These are phyloP conservation scores for Periophthalmus modestus DNA, from an alignment of 2,113 vertebrate genomes.

Conservation along the genomic window DNA sequence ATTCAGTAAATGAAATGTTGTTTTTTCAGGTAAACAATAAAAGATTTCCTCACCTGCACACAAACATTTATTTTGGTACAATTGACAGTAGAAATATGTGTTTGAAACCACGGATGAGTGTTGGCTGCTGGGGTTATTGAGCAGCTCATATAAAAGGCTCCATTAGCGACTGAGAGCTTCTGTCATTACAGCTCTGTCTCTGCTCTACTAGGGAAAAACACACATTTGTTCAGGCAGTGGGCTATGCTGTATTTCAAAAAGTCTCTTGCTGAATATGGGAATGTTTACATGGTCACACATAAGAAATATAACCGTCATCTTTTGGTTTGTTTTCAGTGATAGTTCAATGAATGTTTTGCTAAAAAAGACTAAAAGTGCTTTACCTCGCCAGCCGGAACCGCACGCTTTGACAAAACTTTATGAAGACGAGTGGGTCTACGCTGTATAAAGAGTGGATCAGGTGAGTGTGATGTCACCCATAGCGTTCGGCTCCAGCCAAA, in stretches of 20 bases:
- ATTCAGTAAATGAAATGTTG: neutral
- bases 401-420: no score
- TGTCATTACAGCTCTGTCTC: conserved; percentile 31
- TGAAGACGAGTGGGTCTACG: no score
- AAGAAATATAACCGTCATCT: neutral
- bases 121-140: neutral
- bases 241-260: conserved; percentile 15
- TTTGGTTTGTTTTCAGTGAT: no score
- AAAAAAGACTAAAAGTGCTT: no score
- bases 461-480: no score
- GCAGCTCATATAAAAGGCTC: conserved; percentile 18
- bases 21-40: neutral
- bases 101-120: neutral
- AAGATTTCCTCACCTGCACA: neutral
- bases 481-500: no score
- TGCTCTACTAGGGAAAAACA: conserved; percentile 14
- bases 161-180: conserved; percentile 12
- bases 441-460: no score
- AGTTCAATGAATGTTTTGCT: no score
- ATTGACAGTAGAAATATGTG: conserved; percentile 12
- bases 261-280: conserved; percentile 26
- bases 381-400: no score
- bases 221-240: conserved; percentile 28
- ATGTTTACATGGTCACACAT: neutral
- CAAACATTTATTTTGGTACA: neutral